A percentile compares a stretch with the other conserved stretches of the same genome.
Conservation (phyloP, 2,113 vertebrate genomes). For the Oreochromis niloticus region DNA sequence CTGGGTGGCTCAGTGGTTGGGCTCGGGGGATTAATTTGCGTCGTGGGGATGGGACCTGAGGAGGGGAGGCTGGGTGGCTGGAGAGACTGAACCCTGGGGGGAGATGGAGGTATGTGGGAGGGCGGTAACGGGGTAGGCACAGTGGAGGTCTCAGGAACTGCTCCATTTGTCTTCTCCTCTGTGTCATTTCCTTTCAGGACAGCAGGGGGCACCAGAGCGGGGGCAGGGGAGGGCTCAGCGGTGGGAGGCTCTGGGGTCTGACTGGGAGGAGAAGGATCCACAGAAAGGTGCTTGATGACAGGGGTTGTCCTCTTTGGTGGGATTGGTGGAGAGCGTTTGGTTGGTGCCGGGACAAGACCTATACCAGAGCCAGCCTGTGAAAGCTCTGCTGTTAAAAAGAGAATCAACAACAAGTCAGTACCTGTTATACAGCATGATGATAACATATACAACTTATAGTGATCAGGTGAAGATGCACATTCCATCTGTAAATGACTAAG, state of each 20-base stretch:
- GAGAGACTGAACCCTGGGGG: constrained; percentile 28
- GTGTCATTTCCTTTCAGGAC: not conserved
- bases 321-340: constrained; percentile 85
- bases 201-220: not conserved
- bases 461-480: not conserved
- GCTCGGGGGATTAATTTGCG: constrained; percentile 27
- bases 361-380: constrained; percentile 68
- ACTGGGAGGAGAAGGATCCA: constrained; percentile 38
- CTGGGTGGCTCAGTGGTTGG: constrained; percentile 66
- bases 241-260: constrained; percentile 10
- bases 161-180: not conserved
- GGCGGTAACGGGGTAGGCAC: constrained; percentile 24
- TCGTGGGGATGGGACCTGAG: constrained; percentile 56
- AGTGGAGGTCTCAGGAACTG: not conserved
- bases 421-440: not conserved
- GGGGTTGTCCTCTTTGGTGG: constrained; percentile 83
- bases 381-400: constrained; percentile 72
- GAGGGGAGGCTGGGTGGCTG: not conserved
- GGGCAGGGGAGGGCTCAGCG: constrained; percentile 20
- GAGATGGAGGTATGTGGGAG: constrained; percentile 67
- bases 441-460: not conserved
- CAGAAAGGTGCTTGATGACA: constrained; percentile 55
- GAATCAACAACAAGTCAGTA: not conserved
- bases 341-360: constrained; percentile 50
- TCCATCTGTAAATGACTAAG: not conserved